Conservation (phyloP, 1,140 invertebrate genomes). For the Papilio machaon region DNA sequence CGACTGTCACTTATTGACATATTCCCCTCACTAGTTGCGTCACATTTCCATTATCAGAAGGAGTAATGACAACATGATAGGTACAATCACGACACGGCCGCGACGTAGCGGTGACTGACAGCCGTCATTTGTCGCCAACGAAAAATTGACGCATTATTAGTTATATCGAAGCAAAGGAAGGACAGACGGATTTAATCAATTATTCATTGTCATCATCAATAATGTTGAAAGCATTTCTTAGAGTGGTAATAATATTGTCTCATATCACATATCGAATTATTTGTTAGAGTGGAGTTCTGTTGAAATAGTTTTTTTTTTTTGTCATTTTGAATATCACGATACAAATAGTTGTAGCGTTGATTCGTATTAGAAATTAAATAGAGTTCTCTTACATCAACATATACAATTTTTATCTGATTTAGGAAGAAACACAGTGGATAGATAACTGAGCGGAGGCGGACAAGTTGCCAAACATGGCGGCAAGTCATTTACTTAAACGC, state of each 20-base stretch:
- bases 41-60: slow-evolving; percentile 63
- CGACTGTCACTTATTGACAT: background rate
- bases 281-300: background rate
- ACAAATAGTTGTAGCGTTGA: background rate
- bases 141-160: slow-evolving; percentile 39
- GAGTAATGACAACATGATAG: slow-evolving; percentile 67
- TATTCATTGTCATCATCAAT: slow-evolving; percentile 35
- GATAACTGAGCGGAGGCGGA: background rate
- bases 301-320: background rate
- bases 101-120: slow-evolving; percentile 33
- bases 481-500: background rate
- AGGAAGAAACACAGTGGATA: background rate
- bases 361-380: background rate
- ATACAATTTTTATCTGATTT: background rate
- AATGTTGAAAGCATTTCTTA: slow-evolving; percentile 26
- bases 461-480: background rate
- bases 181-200: slow-evolving; percentile 30
- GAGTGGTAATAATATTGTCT: slow-evolving; percentile 11
- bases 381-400: background rate
- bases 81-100: slow-evolving; percentile 46
- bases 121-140: slow-evolving; percentile 33
- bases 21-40: slow-evolving; percentile 40
- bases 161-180: slow-evolving; percentile 24
- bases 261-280: background rate
- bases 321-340: background rate